A percentile compares a stretch with the other conserved stretches of the same genome.
These are phyloP conservation scores for Gymnorhina tibicen DNA, from an alignment of 2,113 vertebrate species.

Conservation along the genomic window DNA sequence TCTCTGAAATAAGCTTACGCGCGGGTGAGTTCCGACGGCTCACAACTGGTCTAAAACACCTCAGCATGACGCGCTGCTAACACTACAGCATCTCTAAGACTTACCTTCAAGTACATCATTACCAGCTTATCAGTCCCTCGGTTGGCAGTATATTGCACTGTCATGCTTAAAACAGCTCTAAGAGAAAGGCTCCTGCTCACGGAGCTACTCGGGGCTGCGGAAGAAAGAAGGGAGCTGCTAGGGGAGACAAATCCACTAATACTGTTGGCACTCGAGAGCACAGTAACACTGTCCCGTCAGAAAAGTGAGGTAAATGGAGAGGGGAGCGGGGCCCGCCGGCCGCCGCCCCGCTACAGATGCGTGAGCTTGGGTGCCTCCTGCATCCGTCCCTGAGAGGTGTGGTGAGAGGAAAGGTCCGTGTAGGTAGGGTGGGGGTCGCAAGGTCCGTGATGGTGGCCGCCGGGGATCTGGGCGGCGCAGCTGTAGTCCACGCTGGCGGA, in stretches of 20 bases:
- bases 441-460: constrained; percentile 98
- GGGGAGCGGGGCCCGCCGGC: constrained; percentile 74
- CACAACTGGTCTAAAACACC: constrained; percentile 72
- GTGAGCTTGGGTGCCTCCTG: constrained; percentile 99
- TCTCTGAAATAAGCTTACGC: constrained; percentile 73
- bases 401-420: constrained; percentile 98
- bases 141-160: constrained; percentile 84
- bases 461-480: constrained; percentile 97
- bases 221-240: constrained; percentile 68
- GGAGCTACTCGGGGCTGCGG: constrained; percentile 61
- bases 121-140: constrained; percentile 80
- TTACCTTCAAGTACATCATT: constrained; percentile 93
- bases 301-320: constrained; percentile 95
- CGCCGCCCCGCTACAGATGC: constrained; percentile 90
- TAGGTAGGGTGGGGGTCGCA: constrained; percentile 99
- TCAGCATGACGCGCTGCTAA: constrained; percentile 80
- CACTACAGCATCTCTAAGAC: constrained; percentile 84
- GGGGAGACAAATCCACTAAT: constrained; percentile 73
- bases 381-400: constrained; percentile 99
- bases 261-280: constrained; percentile 84
- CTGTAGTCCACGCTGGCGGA: constrained; percentile 99
- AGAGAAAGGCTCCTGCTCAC: constrained; percentile 70
- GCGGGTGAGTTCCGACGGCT: constrained; percentile 61
- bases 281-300: constrained; percentile 66
- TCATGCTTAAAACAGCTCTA: constrained; percentile 78